These are phyloP conservation scores for Hystrix cristata DNA, from an alignment of 2,113 vertebrate species.

Conservation along the genomic window DNA sequence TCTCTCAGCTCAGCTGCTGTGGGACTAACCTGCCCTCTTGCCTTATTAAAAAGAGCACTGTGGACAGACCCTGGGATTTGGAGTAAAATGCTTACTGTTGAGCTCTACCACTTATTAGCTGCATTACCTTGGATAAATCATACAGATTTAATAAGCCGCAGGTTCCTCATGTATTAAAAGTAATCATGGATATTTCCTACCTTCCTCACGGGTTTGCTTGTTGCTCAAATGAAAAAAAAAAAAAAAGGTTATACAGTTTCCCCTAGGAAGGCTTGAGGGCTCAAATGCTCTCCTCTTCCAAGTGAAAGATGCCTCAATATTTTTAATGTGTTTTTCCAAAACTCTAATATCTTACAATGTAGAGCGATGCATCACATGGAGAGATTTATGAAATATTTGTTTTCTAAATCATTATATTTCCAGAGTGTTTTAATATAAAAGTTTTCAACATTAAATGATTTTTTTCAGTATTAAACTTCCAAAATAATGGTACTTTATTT, in stretches of 20 bases:
- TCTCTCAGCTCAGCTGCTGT: constrained; percentile 9
- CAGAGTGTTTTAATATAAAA: constrained; percentile 29
- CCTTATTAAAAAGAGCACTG: neutral
- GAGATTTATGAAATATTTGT: constrained; percentile 43
- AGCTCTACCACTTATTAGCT: neutral
- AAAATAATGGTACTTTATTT: constrained; percentile 32
- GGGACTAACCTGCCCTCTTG: neutral
- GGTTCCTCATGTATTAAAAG: neutral
- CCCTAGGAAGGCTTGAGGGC: neutral
- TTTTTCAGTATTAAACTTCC: constrained; percentile 25
- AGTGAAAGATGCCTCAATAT: neutral
- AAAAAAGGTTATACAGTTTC: neutral
- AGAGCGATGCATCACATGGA: constrained; percentile 7
- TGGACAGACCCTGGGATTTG: neutral
- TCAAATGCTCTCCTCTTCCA: neutral
- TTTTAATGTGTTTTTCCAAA: constrained; percentile 11
- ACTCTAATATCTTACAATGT: neutral
- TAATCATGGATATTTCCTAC: neutral
- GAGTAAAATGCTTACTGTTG: neutral
- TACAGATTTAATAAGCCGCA: neutral
- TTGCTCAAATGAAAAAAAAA: neutral
- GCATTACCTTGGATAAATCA: neutral
- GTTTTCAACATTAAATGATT: neutral
- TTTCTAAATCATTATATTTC: constrained; percentile 48
- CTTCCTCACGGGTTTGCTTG: neutral